phyloP scores from a whole-genome alignment of 1,140 invertebrate genomes.

The Cardiocondyla obscurior region DNA sequence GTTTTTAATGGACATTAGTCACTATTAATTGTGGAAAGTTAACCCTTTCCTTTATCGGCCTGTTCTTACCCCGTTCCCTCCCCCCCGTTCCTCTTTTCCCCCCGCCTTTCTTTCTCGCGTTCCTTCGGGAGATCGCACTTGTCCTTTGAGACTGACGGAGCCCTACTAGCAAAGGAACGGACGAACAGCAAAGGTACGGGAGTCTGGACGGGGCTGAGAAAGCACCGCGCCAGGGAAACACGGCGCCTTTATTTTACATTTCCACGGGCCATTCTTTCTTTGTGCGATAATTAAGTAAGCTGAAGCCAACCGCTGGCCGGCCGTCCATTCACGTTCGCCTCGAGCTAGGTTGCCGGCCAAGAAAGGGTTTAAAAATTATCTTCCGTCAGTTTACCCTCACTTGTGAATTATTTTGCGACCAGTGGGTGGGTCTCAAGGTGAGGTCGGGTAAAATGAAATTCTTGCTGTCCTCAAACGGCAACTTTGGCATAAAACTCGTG shows the following conservation, averaged over 20 bases:
- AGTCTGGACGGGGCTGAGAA: slow-evolving; percentile 50
- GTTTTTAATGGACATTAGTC: slow-evolving; percentile 76
- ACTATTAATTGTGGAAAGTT: slow-evolving; percentile 76
- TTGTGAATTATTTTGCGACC: slow-evolving; percentile 48
- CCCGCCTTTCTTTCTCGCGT: background rate
- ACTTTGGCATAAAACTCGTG: slow-evolving; percentile 18
- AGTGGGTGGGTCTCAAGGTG: slow-evolving; percentile 34
- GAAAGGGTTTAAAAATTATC: slow-evolving; percentile 65
- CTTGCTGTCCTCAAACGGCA: slow-evolving; percentile 20
- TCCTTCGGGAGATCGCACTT: slow-evolving; percentile 47
- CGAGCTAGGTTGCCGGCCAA: slow-evolving; percentile 50
- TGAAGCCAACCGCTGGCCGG: slow-evolving; percentile 68
- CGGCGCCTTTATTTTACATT: slow-evolving; percentile 73
- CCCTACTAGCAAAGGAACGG: slow-evolving; percentile 56
- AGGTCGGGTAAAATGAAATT: slow-evolving; percentile 29
- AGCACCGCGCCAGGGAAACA: slow-evolving; percentile 68
- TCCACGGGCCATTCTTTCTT: slow-evolving; percentile 71
- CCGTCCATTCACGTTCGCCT: slow-evolving; percentile 66
- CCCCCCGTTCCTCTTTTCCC: slow-evolving; percentile 32
- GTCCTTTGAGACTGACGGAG: slow-evolving; percentile 70
- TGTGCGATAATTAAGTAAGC: slow-evolving; percentile 73
- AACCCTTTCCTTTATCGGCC: slow-evolving; percentile 65
- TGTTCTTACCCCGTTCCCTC: slow-evolving; percentile 12
- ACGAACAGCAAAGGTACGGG: slow-evolving; percentile 38
- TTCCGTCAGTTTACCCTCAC: slow-evolving; percentile 45